Base-by-base conservation (phyloP, 2,797 vertebrate genomes). In the Gambelia wislizenii region DNA sequence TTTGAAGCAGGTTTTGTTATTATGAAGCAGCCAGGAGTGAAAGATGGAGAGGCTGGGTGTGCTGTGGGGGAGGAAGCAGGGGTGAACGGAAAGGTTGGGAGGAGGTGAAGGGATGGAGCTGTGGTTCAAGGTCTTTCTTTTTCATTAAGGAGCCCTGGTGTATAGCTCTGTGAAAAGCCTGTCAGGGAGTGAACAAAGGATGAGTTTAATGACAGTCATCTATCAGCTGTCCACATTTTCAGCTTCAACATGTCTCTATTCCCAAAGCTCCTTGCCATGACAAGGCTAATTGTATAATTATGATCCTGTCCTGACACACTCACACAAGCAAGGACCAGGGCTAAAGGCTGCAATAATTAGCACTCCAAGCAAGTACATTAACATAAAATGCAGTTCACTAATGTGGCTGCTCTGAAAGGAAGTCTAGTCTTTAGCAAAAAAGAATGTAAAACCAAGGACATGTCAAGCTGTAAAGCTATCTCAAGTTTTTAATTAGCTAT, bases 181-280 rank as follows among this genome's bases (percentile, higher is more conserved):
- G 95, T 96, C 96, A 96, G 94, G 94, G 94, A 96, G 94, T 92
- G 98, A 97, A 97, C 96, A 97, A 96, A 97, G 97, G 96, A 97
- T 97, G 96, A 95, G 94, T 95, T 96, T 98, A 98, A 98, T 98
- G 97, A 96, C 94, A 95, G 94, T 96, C 97, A 98, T 98, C 98
- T 97, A 97, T 98, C 98, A 98, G 91, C 94, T 94, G 90, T 94
- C 92, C 92, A 92, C 94, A 47, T 88, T 93, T 92, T 79, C 90
- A 94, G 86, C 92, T 93, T 93, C 86, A 86, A 90, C 92, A 96
- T 92, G 91, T 93, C 82, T 85, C 91, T 94, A 92, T 93, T 96
- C 95, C 96, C 96, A 85, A 42, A 94, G 95, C 92, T 92, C 87
- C 88, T 81, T 93, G 93, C 89, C 91, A 83, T 94, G 96, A 96